A percentile compares a stretch with the other conserved stretches of the same genome.
phyloP scores from a whole-genome alignment of 2,113 vertebrate genomes.

The Chaetura pelagica region DNA sequence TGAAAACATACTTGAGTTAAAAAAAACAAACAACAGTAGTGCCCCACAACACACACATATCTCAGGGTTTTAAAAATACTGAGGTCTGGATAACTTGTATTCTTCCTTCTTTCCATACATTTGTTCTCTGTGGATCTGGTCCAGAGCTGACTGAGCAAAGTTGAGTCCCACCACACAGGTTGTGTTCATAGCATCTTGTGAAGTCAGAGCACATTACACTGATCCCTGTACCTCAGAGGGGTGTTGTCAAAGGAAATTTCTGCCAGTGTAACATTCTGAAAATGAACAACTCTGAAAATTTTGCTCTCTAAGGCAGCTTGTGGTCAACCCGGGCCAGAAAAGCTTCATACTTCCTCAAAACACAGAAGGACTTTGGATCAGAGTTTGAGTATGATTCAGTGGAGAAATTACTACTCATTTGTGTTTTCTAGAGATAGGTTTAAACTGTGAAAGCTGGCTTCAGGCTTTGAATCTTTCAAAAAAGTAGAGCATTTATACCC shows the following conservation, averaged over 20 bases:
- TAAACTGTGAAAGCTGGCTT: not conserved
- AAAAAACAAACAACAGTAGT: not conserved
- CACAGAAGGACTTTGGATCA: not conserved
- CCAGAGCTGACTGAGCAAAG: not conserved
- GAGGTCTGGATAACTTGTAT: not conserved
- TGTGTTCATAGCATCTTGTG: not conserved
- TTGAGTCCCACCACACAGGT: not conserved
- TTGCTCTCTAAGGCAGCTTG: not conserved
- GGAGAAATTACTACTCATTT: constrained; percentile 13
- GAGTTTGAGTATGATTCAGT: not conserved
- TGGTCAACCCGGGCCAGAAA: not conserved
- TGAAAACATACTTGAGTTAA: not conserved
- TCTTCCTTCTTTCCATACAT: not conserved
- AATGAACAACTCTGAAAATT: constrained; percentile 22
- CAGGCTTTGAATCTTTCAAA: not conserved
- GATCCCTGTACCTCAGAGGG: constrained; percentile 15
- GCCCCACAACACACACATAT: not conserved
- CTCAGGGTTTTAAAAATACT: not conserved
- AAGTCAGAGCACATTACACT: not conserved
- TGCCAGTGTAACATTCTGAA: not conserved
- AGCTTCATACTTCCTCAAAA: not conserved
- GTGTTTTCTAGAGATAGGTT: not conserved
- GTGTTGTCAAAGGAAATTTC: constrained; percentile 48
- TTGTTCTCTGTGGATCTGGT: not conserved
- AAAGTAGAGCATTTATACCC: not conserved